Base-by-base conservation (phyloP, 2,888 invertebrate species). In the Iselma pallidipennis region DNA sequence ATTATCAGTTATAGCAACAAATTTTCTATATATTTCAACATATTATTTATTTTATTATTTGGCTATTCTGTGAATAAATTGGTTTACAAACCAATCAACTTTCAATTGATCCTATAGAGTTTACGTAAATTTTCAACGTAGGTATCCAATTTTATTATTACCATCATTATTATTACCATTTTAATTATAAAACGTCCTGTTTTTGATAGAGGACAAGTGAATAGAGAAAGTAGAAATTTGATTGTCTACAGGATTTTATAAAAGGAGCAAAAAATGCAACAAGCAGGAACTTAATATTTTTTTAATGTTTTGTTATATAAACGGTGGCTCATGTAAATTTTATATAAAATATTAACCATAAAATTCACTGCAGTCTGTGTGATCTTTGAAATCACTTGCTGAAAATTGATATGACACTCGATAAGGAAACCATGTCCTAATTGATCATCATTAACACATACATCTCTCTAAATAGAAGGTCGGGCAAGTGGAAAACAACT, bases 201-300 rank as follows among this genome's bases (percentile, higher is more conserved):
- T n/a, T 25, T 4, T 25, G 6, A 25, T 25, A 25, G 25, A 21
- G 45, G 45, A 45, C 45, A 45, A 45, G 45, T 45, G 45, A 45
- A 23, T 45, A 45, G 45, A 45, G 45, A 45, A 45, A 45, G 45
- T 45, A 45, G 45, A 45, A 19, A 45, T 45, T 45, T 21, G 45
- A 45, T 45, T 45, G 21, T 19, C 21, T 19, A 21, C 21, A 45
- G 19, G 45, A 45, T 45, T 45, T 45, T 1, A 19, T 2, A 21
- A 14, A 9, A 33, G 3, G n/a, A 33, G n/a, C 3, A 33, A 42
- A 42, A 42, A 42, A 23, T 45, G 23, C 23, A 45, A 23, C 45
- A 23, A 45, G 21, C 45, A 45, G 21, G 45, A 45, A 21, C 23
- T 23, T 3, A 2, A n/a, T 19, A 21, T 9, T 33, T n/a, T 33